A percentile compares a stretch with the other conserved stretches of the same genome.
These are phyloP conservation scores for Hemithea aestivaria DNA, from an alignment of 2,888 invertebrate genomes.

Conservation along the genomic window DNA sequence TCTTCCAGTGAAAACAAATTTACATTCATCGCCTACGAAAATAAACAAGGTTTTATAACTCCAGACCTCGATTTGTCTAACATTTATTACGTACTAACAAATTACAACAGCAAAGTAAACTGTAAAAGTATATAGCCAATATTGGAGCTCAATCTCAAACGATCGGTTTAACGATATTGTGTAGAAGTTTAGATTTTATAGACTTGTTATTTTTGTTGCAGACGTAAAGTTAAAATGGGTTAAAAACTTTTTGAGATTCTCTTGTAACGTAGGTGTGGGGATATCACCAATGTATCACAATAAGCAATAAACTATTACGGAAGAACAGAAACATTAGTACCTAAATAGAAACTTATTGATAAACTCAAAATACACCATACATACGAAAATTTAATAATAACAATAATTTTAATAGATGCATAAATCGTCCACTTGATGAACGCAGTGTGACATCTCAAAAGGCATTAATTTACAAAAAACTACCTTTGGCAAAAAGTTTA, in stretches of 20 bases:
- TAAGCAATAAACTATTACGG: too few relatives aligned
- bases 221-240: slow-evolving; percentile 14
- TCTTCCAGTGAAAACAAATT: background rate
- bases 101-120: slow-evolving; percentile 3
- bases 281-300: too few relatives aligned
- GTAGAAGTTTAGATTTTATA: slow-evolving; percentile 19
- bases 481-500: too few relatives aligned
- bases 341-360: too few relatives aligned
- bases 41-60: background rate
- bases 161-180: slow-evolving; percentile 19
- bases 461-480: too few relatives aligned
- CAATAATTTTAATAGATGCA: too few relatives aligned
- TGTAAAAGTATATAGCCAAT: slow-evolving; percentile 8
- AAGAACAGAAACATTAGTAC: too few relatives aligned
- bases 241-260: slow-evolving; percentile 13
- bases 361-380: too few relatives aligned
- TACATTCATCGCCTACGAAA: background rate
- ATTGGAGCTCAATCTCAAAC: slow-evolving; percentile 11
- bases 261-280: slow-evolving; percentile 6
- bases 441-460: too few relatives aligned
- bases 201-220: slow-evolving; percentile 18
- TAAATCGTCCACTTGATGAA: too few relatives aligned
- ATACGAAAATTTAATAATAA: too few relatives aligned
- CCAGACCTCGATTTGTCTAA: background rate
- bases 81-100: slow-evolving; percentile 5